Percentiles rank a stretch among this genome's conserved stretches.
Conservation (phyloP, 1,140 invertebrate genomes). For the Phthorimaea operculella region DNA sequence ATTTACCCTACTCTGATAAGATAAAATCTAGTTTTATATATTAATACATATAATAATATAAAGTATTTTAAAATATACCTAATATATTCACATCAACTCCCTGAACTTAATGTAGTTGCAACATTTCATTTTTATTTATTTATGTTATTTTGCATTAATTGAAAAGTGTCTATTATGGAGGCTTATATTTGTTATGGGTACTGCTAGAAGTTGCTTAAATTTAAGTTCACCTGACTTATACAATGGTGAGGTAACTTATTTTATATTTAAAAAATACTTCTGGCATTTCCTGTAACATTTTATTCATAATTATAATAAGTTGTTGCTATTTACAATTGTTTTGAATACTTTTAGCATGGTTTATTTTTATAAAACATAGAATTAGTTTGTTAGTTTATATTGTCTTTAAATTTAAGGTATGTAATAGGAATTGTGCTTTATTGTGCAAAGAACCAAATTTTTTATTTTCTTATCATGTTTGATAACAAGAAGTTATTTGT, state of each 20-base stretch:
- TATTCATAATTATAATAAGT: slow-evolving; percentile 42
- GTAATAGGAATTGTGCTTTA: not conserved
- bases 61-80: slow-evolving; percentile 12
- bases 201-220: no score
- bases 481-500: not conserved
- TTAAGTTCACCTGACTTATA: no score
- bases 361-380: slow-evolving; percentile 33
- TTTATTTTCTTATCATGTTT: not conserved
- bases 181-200: slow-evolving; percentile 19
- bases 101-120: no score
- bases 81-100: slow-evolving; percentile 20
- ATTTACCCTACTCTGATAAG: no score
- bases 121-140: slow-evolving; percentile 28
- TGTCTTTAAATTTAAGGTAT: slow-evolving; percentile 5
- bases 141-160: slow-evolving; percentile 30
- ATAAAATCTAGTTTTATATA: no score
- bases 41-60: no score
- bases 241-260: no score
- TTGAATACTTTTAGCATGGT: slow-evolving; percentile 38
- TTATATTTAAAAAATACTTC: no score
- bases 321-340: slow-evolving; percentile 63
- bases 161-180: slow-evolving; percentile 41
- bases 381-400: slow-evolving; percentile 14
- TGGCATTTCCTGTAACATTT: slow-evolving; percentile 8
- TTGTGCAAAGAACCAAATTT: slow-evolving; percentile 2